Conservation (phyloP, 2,888 invertebrate genomes). For the Charanyca ferruginea region DNA sequence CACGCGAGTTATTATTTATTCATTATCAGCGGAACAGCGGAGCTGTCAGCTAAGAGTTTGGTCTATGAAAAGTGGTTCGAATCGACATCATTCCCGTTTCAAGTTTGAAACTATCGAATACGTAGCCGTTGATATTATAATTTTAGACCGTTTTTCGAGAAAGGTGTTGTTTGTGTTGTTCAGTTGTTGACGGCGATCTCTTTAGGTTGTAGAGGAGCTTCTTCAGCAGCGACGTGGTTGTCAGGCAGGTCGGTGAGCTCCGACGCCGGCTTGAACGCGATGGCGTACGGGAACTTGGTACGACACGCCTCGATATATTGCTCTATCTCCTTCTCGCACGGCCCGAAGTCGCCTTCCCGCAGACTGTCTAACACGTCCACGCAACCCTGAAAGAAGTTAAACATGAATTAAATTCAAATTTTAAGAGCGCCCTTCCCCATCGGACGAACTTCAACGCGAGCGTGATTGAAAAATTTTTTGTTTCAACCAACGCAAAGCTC, state of each 20-base stretch:
- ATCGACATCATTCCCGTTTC: slow-evolving; percentile 39
- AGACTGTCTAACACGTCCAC: slow-evolving; percentile 95
- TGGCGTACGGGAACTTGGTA: slow-evolving; percentile 94
- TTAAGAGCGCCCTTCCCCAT: too few species aligned
- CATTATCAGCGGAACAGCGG: slow-evolving; percentile 62
- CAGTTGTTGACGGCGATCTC: slow-evolving; percentile 78
- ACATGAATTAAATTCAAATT: background rate
- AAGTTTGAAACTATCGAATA: slow-evolving; percentile 36
- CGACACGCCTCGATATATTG: slow-evolving; percentile 94
- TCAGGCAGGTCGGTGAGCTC: slow-evolving; percentile 71
- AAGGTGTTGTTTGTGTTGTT: slow-evolving; percentile 45
- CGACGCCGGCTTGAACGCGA: slow-evolving; percentile 92
- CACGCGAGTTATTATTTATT: slow-evolving; percentile 24
- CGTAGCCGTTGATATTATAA: slow-evolving; percentile 46
- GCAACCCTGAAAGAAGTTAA: slow-evolving; percentile 92
- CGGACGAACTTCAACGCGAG: too few species aligned
- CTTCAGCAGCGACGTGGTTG: slow-evolving; percentile 57
- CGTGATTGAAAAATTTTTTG: too few species aligned
- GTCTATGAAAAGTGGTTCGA: slow-evolving; percentile 50
- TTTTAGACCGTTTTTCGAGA: slow-evolving; percentile 60
- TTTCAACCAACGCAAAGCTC: too few species aligned
- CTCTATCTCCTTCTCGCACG: slow-evolving; percentile 93
- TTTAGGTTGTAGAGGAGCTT: slow-evolving; percentile 71
- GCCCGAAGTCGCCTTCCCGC: slow-evolving; percentile 95
- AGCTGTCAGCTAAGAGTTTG: slow-evolving; percentile 51